These are phyloP conservation scores for Achlya flavicornis DNA, from an alignment of 2,888 invertebrate species.

Conservation along the genomic window DNA sequence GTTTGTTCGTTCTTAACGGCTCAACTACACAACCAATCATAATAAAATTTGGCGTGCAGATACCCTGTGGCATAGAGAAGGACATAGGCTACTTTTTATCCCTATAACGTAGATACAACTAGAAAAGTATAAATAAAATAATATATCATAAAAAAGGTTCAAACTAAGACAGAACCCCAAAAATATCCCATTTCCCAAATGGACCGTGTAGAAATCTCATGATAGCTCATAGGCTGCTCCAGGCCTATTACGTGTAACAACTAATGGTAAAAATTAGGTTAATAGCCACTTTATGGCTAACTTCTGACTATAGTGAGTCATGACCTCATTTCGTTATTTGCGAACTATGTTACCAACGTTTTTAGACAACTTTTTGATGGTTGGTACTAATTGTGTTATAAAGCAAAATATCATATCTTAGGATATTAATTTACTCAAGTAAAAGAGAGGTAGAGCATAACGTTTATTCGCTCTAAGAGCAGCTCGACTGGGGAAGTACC, in stretches of 20 bases:
- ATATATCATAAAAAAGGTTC: background rate
- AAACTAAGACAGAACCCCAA: background rate
- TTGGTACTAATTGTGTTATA: background rate
- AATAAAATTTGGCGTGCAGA: too few species aligned
- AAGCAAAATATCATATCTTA: too few species aligned
- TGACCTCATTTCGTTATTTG: constrained; percentile 9
- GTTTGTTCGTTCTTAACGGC: too few species aligned
- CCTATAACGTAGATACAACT: too few species aligned
- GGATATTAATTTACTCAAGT: too few species aligned
- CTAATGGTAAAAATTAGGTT: constrained; percentile 58
- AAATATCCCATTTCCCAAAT: constrained; percentile 13
- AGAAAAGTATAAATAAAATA: too few species aligned
- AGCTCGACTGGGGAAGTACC: too few species aligned
- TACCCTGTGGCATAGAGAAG: too few species aligned
- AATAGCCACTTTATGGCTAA: constrained; percentile 51
- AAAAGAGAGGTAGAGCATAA: too few species aligned
- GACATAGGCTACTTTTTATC: too few species aligned
- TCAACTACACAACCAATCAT: too few species aligned
- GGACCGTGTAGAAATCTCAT: constrained; percentile 21
- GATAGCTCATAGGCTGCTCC: constrained; percentile 28
- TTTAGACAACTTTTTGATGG: background rate
- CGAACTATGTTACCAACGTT: background rate
- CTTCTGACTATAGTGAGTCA: constrained; percentile 20
- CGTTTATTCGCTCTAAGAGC: too few species aligned
- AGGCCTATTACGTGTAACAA: constrained; percentile 33